Percentiles rank a stretch among this genome's conserved stretches.
Evolutionary conservation across 1,140 invertebrate species (phyloP).

Genomic region (Cotesia typhae): DNA sequence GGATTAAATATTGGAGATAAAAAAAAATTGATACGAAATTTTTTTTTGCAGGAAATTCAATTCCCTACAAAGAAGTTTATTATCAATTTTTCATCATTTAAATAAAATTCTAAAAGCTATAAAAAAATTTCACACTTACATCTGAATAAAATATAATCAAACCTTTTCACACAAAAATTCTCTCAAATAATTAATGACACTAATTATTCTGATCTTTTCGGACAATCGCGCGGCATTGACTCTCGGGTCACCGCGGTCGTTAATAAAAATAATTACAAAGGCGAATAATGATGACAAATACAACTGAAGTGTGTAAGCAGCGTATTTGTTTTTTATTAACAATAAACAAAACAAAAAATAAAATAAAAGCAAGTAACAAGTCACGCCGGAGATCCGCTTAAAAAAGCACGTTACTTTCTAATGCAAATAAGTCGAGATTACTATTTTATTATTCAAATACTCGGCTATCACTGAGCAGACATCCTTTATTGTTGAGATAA

Average conservation of each 20-base stretch:
- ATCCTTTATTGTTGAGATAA: slow-evolving; percentile 3
- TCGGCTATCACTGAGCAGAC: background rate
- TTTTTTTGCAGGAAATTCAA: no score
- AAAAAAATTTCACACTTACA: no score
- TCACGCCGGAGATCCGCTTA: slow-evolving; percentile 27
- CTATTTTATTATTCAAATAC: background rate
- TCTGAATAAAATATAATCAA: no score
- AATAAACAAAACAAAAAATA: background rate
- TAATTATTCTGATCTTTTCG: background rate
- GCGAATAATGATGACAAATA: background rate
- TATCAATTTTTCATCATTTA: no score
- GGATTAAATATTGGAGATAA: no score
- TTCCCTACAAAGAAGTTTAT: no score
- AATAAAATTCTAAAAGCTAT: no score
- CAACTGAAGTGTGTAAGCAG: no score
- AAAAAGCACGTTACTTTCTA: slow-evolving; percentile 30
- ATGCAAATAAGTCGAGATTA: slow-evolving; percentile 23
- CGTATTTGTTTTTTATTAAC: background rate
- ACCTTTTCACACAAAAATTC: background rate
- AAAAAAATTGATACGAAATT: no score
- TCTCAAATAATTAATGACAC: slow-evolving; percentile 20
- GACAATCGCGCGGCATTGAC: background rate
- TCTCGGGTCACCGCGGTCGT: background rate
- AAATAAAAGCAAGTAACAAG: background rate
- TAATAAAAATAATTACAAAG: background rate